phyloP scores from a whole-genome alignment of 2,888 invertebrate genomes.

The Gari tellinella region DNA sequence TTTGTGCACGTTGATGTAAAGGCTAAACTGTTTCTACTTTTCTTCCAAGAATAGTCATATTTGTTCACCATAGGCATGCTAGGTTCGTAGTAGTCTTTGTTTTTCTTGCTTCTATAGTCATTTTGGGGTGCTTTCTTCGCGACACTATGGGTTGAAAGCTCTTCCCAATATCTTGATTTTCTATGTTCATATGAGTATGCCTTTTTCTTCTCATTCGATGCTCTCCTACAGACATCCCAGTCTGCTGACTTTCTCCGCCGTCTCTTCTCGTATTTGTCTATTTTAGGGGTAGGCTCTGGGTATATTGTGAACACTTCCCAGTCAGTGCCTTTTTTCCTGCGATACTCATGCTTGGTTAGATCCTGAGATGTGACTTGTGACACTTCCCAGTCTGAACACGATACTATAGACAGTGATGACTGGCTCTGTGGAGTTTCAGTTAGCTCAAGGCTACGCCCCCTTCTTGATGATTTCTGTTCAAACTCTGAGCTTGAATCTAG shows the following conservation, averaged over 20 bases:
- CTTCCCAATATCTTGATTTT: slow-evolving; percentile 54
- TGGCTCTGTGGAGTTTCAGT: slow-evolving; percentile 21
- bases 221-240: slow-evolving; percentile 38
- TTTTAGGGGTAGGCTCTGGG: slow-evolving; percentile 47
- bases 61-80: slow-evolving; percentile 55
- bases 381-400: slow-evolving; percentile 55
- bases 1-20: slow-evolving; percentile 59
- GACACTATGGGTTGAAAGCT: slow-evolving; percentile 45
- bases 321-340: slow-evolving; percentile 43
- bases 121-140: slow-evolving; percentile 40
- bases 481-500: slow-evolving; percentile 53
- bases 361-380: slow-evolving; percentile 40
- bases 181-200: slow-evolving; percentile 58
- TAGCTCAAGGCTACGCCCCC: slow-evolving; percentile 7
- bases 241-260: slow-evolving; percentile 51
- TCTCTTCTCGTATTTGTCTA: slow-evolving; percentile 41
- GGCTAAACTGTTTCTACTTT: slow-evolving; percentile 25
- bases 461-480: slow-evolving; percentile 28
- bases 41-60: slow-evolving; percentile 42
- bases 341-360: slow-evolving; percentile 41
- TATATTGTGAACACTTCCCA: slow-evolving; percentile 61
- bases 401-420: slow-evolving; percentile 28
- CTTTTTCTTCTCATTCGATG: slow-evolving; percentile 44
- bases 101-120: slow-evolving; percentile 40
- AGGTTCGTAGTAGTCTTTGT: slow-evolving; percentile 52